A percentile compares a stretch with the other conserved stretches of the same genome.
Evolutionary conservation across 2,113 vertebrate genomes (phyloP).

Genomic region (Pteronura brasiliensis): DNA sequence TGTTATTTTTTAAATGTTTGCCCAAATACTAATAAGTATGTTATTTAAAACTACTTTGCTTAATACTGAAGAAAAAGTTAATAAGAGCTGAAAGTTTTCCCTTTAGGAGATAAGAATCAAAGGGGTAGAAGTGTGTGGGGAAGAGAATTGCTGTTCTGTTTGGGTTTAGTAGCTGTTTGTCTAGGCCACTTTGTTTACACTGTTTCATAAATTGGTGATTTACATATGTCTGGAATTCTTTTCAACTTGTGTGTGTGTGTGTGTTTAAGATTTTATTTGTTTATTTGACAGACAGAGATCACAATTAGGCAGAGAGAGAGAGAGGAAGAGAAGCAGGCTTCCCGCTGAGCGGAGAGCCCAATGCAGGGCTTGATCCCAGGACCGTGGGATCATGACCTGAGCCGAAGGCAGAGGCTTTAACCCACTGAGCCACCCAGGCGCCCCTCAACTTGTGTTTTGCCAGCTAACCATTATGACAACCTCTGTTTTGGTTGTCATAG

Average conservation of each 20-base stretch:
- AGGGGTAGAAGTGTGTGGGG: accelerated
- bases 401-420: no score
- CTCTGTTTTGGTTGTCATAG: background rate
- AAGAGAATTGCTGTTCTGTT: background rate
- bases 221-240: background rate
- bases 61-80: background rate
- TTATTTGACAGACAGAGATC: no score
- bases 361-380: no score
- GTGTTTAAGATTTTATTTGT: no score
- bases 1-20: background rate
- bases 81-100: background rate
- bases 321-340: no score
- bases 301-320: no score
- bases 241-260: background rate
- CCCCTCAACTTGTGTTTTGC: background rate
- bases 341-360: no score
- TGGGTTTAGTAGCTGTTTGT: background rate
- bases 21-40: background rate
- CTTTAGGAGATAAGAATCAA: background rate
- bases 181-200: background rate
- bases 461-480: background rate
- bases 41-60: background rate
- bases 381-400: no score
- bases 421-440: no score
- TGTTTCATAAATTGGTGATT: background rate